Conservation (phyloP, 2,888 invertebrate species). For the Lomographa bimaculata region DNA sequence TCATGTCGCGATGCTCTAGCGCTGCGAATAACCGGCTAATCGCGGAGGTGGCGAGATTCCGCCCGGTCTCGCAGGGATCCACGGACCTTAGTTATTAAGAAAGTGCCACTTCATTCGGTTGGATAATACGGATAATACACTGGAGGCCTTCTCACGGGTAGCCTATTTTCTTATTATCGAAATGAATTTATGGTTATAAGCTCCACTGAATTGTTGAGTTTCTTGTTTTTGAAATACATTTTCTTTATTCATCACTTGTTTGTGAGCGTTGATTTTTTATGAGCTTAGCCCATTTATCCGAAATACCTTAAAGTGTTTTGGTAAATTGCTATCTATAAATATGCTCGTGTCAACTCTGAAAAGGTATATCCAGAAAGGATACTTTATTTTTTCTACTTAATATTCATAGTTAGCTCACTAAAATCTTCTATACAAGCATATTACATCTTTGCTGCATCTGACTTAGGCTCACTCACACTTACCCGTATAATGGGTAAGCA, state of each 20-base stretch:
- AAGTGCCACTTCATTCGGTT: constrained; percentile 55
- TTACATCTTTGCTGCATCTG: no score
- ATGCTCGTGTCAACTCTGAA: no score
- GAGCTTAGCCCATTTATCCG: neutral
- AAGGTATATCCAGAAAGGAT: no score
- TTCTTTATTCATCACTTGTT: constrained; percentile 1
- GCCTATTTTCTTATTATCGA: constrained; percentile 24
- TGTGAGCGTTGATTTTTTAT: constrained; percentile 2
- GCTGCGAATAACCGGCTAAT: constrained; percentile 74
- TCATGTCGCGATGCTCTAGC: constrained; percentile 69
- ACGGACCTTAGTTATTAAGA: constrained; percentile 46
- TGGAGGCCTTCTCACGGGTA: constrained; percentile 8
- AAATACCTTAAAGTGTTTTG: neutral
- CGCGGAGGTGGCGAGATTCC: constrained; percentile 69
- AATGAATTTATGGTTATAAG: constrained; percentile 9
- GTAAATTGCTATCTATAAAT: no score
- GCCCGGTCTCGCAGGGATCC: constrained; percentile 20
- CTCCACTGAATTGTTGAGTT: constrained; percentile 1
- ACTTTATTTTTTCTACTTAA: no score
- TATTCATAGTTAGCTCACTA: no score
- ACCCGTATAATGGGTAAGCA: no score
- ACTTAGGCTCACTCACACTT: no score
- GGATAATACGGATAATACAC: constrained; percentile 44
- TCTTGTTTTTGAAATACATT: neutral
- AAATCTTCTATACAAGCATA: no score